Conservation (phyloP, 2,797 vertebrate genomes). For the Sitta carolinensis region DNA sequence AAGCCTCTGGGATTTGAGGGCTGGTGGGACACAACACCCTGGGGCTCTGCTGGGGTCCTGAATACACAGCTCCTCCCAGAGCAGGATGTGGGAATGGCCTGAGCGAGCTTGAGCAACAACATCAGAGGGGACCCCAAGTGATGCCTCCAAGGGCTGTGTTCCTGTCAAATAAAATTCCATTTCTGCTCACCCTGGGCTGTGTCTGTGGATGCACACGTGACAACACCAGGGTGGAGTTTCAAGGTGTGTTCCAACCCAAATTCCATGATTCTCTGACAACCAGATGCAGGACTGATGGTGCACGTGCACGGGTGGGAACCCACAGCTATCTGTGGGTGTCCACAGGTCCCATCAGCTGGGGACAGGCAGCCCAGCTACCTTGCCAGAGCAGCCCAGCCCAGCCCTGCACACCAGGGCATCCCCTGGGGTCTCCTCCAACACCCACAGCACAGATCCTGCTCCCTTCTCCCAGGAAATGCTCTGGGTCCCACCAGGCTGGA, state of each 20-base stretch:
- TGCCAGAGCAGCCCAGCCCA: background rate
- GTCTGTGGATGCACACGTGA: rapidly evolving
- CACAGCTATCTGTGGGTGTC: rapidly evolving
- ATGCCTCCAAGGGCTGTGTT: too few species aligned
- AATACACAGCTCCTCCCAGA: background rate
- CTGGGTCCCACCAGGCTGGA: background rate
- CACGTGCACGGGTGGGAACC: rapidly evolving
- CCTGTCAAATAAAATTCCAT: background rate
- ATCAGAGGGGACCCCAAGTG: background rate
- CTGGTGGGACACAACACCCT: background rate
- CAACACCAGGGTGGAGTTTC: rapidly evolving
- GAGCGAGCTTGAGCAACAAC: rapidly evolving
- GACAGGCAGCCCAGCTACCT: background rate
- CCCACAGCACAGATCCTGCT: background rate
- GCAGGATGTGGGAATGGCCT: rapidly evolving
- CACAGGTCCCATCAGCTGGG: rapidly evolving
- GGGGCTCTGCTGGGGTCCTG: background rate
- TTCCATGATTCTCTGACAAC: background rate
- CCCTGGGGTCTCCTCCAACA: rapidly evolving
- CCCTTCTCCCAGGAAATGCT: background rate
- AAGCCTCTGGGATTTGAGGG: background rate
- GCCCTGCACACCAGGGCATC: rapidly evolving
- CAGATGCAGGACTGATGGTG: rapidly evolving
- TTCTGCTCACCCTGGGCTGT: rapidly evolving
- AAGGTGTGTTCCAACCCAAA: background rate